Percentiles rank a stretch among this genome's conserved stretches.
phyloP scores from a whole-genome alignment of 2,797 vertebrate species.

The Sebastes trivittatus region DNA sequence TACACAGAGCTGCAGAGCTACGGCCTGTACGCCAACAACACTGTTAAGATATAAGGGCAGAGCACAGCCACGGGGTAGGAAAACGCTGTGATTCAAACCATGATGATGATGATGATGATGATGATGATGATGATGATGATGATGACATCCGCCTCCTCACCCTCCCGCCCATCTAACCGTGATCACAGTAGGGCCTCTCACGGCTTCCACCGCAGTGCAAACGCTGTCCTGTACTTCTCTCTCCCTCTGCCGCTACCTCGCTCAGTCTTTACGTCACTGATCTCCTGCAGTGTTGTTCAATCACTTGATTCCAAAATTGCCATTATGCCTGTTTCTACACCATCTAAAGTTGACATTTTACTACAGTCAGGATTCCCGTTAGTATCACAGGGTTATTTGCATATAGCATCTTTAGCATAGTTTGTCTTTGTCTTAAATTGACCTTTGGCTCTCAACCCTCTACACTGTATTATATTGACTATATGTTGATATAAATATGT shows the following conservation, averaged over 20 bases:
- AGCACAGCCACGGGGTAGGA: slow-evolving; percentile 82
- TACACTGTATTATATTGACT: neutral
- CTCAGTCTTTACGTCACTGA: slow-evolving; percentile 66
- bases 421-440: neutral
- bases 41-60: slow-evolving; percentile 86
- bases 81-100: slow-evolving; percentile 69
- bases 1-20: slow-evolving; percentile 87
- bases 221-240: slow-evolving; percentile 74
- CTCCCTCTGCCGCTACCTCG: slow-evolving; percentile 59
- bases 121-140: slow-evolving; percentile 56
- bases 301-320: slow-evolving; percentile 77
- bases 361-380: neutral
- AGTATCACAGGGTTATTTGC: neutral
- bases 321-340: slow-evolving; percentile 56
- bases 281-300: slow-evolving; percentile 58
- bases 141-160: slow-evolving; percentile 74
- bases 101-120: slow-evolving; percentile 77
- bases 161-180: slow-evolving; percentile 74
- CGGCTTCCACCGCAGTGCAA: slow-evolving; percentile 78
- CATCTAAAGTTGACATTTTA: neutral
- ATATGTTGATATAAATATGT: neutral
- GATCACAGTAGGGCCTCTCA: slow-evolving; percentile 76
- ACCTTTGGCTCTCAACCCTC: too few relatives aligned
- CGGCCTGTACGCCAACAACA: slow-evolving; percentile 85
- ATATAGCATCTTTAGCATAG: neutral